Conservation (phyloP, 37 sponge, comb jelly and placozoan genomes). For the Hormiphora californensis region DNA sequence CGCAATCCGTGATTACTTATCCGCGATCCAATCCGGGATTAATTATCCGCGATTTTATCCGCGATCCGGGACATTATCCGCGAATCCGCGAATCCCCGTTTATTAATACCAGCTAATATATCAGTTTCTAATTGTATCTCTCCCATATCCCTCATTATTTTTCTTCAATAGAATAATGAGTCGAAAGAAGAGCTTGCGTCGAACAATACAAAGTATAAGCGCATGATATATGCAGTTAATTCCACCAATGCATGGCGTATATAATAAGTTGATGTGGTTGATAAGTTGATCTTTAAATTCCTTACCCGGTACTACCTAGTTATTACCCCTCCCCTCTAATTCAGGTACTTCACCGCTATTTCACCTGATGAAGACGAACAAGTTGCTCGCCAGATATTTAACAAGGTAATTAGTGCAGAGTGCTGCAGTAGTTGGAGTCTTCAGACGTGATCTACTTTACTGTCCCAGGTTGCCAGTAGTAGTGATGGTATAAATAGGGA, state of each 20-base stretch:
- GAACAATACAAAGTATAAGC: no score
- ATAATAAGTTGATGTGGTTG: neutral
- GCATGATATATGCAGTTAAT: no score
- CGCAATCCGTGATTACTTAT: no score
- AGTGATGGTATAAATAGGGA: conserved; percentile 1
- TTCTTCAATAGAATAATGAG: no score
- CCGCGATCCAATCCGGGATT: no score
- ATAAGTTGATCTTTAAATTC: neutral
- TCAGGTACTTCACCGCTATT: neutral
- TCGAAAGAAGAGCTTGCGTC: no score
- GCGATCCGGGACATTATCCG: no score
- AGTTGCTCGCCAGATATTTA: neutral
- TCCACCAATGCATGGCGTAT: neutral
- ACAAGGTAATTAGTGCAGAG: neutral
- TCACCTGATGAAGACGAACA: neutral
- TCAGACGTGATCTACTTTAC: neutral
- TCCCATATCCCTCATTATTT: no score
- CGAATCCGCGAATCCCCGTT: no score
- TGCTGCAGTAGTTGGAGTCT: neutral
- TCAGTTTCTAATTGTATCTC: no score
- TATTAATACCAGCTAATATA: no score
- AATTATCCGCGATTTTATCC: no score
- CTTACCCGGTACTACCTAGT: neutral
- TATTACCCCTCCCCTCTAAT: neutral
- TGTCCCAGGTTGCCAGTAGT: conserved; percentile 8